These are phyloP conservation scores for Neostethus bicornis DNA, from an alignment of 2,797 vertebrate genomes.

Conservation along the genomic window DNA sequence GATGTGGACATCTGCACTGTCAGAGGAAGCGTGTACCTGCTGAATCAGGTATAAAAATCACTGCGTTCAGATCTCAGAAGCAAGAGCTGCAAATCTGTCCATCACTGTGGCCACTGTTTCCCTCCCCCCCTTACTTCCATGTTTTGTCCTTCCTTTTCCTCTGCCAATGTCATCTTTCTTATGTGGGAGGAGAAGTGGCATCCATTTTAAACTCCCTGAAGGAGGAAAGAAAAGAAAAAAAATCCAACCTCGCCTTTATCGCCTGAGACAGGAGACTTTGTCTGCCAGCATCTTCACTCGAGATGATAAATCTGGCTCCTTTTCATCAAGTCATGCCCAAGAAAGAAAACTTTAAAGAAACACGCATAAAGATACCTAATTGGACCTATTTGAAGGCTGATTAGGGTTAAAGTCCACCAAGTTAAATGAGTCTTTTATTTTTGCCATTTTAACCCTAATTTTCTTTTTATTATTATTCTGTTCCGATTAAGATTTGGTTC, in stretches of 20 bases:
- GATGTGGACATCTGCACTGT: constrained; percentile 18
- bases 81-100: constrained; percentile 37
- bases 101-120: constrained; percentile 43
- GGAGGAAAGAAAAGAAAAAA: constrained; percentile 25
- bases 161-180: constrained; percentile 65
- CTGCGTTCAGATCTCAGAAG: constrained; percentile 19
- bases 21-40: constrained; percentile 6
- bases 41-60: constrained; percentile 19
- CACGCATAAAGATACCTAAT: constrained; percentile 15
- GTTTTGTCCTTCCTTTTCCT: constrained; percentile 52
- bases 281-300: constrained; percentile 8
- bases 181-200: constrained; percentile 53
- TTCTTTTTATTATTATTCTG: constrained; percentile 24
- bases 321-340: constrained; percentile 30
- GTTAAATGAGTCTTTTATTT: constrained; percentile 52
- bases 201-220: constrained; percentile 67
- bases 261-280: not conserved
- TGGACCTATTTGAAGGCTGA: constrained; percentile 22
- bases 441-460: constrained; percentile 36
- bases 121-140: constrained; percentile 22
- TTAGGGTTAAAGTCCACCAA: constrained; percentile 45
- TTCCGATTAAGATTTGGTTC: constrained; percentile 53
- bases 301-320: constrained; percentile 18
- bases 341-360: constrained; percentile 2
- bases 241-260: constrained; percentile 20